phyloP scores from a whole-genome alignment of 2,888 invertebrate species.

The Lissocephala sabroskyi region DNA sequence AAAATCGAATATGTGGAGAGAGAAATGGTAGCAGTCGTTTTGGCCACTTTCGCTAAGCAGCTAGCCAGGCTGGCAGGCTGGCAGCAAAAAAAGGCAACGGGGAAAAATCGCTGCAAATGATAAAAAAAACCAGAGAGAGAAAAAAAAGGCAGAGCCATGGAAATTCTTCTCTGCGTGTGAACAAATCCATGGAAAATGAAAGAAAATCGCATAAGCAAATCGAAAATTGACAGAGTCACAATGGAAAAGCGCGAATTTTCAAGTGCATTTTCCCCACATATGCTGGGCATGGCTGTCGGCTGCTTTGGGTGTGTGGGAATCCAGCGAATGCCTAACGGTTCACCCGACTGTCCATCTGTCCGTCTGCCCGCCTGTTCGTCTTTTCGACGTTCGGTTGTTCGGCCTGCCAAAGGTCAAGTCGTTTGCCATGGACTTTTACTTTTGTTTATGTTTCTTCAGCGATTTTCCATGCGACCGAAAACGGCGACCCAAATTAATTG shows the following conservation, averaged over 20 bases:
- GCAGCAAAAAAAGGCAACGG: constrained; percentile 15
- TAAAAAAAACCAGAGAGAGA: constrained; percentile 9
- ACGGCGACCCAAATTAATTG: neutral
- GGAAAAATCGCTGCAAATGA: constrained; percentile 20
- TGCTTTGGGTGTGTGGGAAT: no score
- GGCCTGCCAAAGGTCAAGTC: constrained; percentile 13
- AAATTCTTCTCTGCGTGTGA: no score
- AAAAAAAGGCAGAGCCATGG: constrained; percentile 11
- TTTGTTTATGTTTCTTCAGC: constrained; percentile 10
- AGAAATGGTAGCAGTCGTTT: constrained; percentile 50
- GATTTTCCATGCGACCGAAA: no score
- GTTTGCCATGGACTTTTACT: constrained; percentile 26
- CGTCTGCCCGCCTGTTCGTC: no score
- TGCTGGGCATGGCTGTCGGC: neutral
- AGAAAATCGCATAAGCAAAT: no score
- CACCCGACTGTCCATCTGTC: no score
- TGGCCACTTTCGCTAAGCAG: constrained; percentile 21
- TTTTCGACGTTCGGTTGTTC: no score
- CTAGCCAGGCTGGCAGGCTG: constrained; percentile 5
- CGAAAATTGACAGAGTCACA: neutral
- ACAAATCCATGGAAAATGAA: no score
- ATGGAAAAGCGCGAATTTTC: neutral
- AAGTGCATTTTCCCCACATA: neutral
- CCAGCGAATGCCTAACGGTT: no score
- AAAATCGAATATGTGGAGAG: constrained; percentile 2